phyloP scores from a whole-genome alignment of 2,797 vertebrate genomes.

The Uromys caudimaculatus region DNA sequence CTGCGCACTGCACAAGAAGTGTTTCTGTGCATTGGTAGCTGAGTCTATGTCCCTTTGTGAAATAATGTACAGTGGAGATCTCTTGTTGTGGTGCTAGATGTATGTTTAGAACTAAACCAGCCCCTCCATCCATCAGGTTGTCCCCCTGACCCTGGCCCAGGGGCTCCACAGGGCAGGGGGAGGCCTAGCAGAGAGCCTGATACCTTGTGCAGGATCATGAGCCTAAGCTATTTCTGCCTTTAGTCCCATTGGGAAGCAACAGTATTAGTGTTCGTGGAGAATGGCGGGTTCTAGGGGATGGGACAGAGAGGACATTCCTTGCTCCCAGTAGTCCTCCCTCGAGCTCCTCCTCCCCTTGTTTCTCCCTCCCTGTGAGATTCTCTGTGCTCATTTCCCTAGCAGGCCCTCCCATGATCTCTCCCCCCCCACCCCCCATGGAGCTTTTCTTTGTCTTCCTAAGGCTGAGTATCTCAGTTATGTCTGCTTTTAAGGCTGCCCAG shows the following conservation, averaged over 20 bases:
- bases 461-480: conserved; percentile 34
- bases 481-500: conserved; percentile 36
- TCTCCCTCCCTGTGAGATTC: conserved; percentile 30
- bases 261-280: background rate
- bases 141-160: conserved; percentile 11
- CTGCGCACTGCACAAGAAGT: conserved; percentile 73
- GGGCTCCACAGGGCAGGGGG: background rate
- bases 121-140: conserved; percentile 5
- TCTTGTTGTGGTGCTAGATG: conserved; percentile 87
- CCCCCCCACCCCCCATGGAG: background rate
- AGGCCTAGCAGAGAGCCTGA: conserved; percentile 12
- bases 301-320: background rate
- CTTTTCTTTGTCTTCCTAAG: conserved; percentile 53
- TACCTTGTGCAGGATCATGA: conserved; percentile 25
- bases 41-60: conserved; percentile 78
- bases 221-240: conserved; percentile 23
- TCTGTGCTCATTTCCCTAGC: background rate
- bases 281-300: background rate
- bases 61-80: conserved; percentile 82
- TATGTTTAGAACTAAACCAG: conserved; percentile 84
- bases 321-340: conserved; percentile 19
- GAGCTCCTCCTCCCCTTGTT: background rate
- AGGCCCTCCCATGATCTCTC: background rate
- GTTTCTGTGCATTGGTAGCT: conserved; percentile 69
- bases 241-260: conserved; percentile 45